Evolutionary conservation across 2,113 vertebrate genomes (phyloP).

Genomic region (Nothobranchius furzeri): DNA sequence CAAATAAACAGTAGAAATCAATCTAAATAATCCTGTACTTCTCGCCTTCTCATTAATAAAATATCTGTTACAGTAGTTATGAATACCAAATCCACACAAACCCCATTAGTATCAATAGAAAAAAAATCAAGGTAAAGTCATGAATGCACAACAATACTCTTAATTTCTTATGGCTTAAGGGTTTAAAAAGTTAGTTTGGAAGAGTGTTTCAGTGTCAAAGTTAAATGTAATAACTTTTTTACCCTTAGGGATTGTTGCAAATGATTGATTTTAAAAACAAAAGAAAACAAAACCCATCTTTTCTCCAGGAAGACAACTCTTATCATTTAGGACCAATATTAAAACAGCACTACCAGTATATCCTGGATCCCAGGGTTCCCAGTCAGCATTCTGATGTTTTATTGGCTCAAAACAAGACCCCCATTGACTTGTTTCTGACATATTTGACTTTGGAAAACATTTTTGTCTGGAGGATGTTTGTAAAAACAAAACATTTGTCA

Average conservation of each 20-base stretch:
- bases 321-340: too few species aligned
- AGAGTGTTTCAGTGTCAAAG: too few species aligned
- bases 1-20: conserved; percentile 62
- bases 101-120: neutral
- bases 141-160: too few species aligned
- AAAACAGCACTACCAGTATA: neutral
- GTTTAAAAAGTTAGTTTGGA: too few species aligned
- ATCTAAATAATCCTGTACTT: conserved; percentile 54
- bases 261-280: too few species aligned
- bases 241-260: too few species aligned
- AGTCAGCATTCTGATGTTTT: neutral
- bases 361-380: neutral
- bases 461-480: neutral
- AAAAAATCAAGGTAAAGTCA: too few species aligned
- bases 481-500: neutral
- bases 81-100: neutral
- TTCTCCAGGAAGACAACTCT: too few species aligned
- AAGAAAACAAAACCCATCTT: too few species aligned
- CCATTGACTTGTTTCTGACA: neutral
- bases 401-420: neutral
- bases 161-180: too few species aligned
- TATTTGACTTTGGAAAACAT: neutral
- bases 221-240: too few species aligned
- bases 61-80: conserved; percentile 3
- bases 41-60: conserved; percentile 31